Evolutionary conservation across 2,797 vertebrate species (phyloP).

Genomic region (Rhabdomys pumilio): DNA sequence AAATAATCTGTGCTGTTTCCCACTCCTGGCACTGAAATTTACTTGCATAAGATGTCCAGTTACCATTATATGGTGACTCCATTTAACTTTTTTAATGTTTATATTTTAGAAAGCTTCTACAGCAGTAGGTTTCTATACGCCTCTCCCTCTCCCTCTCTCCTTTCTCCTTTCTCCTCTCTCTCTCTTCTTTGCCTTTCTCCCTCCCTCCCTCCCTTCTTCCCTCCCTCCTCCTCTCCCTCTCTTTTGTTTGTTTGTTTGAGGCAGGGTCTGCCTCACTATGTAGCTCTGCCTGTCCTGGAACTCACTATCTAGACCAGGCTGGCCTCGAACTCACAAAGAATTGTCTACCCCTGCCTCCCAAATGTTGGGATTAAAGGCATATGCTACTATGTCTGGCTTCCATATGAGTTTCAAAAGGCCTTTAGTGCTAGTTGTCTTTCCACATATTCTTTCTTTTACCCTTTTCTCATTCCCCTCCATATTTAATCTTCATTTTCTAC

Average conservation of each 20-base stretch:
- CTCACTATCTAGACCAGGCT: background rate
- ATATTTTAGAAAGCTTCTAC: background rate
- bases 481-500: background rate
- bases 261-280: background rate
- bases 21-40: background rate
- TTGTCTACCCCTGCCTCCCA: background rate
- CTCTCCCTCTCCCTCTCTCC: background rate
- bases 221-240: rapidly evolving
- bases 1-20: background rate
- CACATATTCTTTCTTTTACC: background rate
- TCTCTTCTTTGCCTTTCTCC: rapidly evolving
- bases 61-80: background rate
- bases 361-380: background rate
- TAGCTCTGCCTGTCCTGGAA: background rate
- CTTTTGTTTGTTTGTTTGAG: too few species aligned
- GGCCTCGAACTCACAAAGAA: background rate
- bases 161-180: too few species aligned
- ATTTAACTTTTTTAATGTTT: background rate
- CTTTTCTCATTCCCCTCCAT: background rate
- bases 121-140: background rate
- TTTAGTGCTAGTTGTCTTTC: background rate
- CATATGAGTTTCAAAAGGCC: background rate
- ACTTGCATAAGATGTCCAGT: background rate
- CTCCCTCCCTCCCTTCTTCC: rapidly evolving
- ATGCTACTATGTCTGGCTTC: background rate